Evolutionary conservation across 2,113 vertebrate genomes (phyloP).

Genomic region (Sphaerodactylus townsendi): DNA sequence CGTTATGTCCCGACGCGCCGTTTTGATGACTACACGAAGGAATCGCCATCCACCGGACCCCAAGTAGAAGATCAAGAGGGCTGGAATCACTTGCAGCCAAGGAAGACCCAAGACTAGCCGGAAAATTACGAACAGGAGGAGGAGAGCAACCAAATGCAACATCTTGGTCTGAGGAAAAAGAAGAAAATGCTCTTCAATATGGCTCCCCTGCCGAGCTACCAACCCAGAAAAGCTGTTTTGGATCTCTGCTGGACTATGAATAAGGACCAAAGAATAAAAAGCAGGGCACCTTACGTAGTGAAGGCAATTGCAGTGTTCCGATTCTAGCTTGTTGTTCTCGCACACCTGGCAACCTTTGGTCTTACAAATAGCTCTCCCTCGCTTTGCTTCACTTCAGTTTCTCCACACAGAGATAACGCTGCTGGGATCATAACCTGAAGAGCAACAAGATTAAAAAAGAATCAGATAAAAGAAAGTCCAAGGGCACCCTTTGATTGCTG

Average conservation of each 20-base stretch:
- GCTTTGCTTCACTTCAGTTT: neutral
- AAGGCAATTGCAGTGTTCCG: neutral
- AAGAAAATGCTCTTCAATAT: conserved; percentile 15
- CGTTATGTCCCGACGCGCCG: conserved; percentile 87
- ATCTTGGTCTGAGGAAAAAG: conserved; percentile 74
- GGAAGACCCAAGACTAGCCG: conserved; percentile 82
- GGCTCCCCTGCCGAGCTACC: neutral
- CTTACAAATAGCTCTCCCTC: neutral
- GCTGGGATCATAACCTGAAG: neutral
- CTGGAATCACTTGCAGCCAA: conserved; percentile 86
- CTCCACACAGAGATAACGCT: neutral
- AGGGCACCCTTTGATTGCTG: neutral
- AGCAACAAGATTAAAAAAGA: neutral
- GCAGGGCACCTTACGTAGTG: neutral
- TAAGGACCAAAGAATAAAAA: neutral
- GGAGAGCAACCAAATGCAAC: conserved; percentile 84
- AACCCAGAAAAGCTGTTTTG: neutral
- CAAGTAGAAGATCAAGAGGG: conserved; percentile 87
- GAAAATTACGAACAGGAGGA: conserved; percentile 83
- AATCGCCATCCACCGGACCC: conserved; percentile 90
- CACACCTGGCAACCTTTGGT: neutral
- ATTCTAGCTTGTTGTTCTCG: neutral
- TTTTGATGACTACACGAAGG: conserved; percentile 84
- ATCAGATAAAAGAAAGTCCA: rapidly evolving
- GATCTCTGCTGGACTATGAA: neutral